These are phyloP conservation scores for Ciconia boyciana DNA, from an alignment of 2,113 vertebrate genomes.

Conservation along the genomic window DNA sequence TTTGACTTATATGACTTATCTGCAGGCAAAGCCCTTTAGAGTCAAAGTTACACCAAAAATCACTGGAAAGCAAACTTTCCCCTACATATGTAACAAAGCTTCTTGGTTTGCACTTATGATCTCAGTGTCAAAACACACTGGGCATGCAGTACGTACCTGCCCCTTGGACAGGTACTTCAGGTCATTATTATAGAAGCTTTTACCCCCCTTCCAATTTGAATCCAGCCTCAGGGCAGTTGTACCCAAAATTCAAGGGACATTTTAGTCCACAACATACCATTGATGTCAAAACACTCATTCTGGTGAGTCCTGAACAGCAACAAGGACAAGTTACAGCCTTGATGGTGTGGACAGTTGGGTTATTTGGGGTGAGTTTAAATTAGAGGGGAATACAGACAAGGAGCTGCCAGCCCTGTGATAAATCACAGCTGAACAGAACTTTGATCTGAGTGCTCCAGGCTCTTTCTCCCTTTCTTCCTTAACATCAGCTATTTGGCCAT, in stretches of 20 bases:
- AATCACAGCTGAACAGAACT: constrained; percentile 13
- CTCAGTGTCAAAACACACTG: neutral
- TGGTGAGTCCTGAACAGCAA: neutral
- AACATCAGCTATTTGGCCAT: neutral
- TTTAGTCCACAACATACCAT: neutral
- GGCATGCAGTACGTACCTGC: neutral
- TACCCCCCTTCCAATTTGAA: neutral
- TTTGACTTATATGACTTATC: neutral
- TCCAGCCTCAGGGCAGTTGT: neutral
- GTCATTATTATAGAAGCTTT: neutral
- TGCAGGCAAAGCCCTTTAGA: neutral
- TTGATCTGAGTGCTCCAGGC: neutral
- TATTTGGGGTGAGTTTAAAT: neutral
- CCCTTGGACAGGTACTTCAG: constrained; percentile 12
- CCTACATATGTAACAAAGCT: neutral
- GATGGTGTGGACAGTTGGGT: neutral
- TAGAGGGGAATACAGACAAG: neutral
- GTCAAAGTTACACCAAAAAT: neutral
- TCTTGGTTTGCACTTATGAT: neutral
- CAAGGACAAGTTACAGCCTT: neutral
- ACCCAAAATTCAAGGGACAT: neutral
- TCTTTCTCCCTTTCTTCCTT: neutral
- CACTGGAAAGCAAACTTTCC: neutral
- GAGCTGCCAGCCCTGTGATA: neutral
- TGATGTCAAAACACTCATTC: neutral